A percentile compares a stretch with the other conserved stretches of the same genome.
These are phyloP conservation scores for Eupithecia centaureata DNA, from an alignment of 2,888 invertebrate species.

Conservation along the genomic window DNA sequence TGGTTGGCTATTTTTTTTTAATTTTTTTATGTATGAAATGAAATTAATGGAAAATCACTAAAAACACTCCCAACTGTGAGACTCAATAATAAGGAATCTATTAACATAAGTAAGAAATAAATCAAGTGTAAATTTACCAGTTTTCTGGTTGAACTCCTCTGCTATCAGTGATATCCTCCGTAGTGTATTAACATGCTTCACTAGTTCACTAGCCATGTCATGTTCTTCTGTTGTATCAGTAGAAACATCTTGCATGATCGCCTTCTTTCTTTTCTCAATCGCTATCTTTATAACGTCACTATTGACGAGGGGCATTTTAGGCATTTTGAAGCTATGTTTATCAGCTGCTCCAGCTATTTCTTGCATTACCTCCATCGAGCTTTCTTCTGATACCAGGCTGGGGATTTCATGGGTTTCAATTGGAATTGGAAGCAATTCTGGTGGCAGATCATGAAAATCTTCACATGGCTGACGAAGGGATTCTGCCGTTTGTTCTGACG, in stretches of 20 bases:
- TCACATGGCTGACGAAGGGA: no score
- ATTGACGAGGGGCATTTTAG: conserved; percentile 72
- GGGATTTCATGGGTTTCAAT: conserved; percentile 58
- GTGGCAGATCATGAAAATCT: conserved; percentile 68
- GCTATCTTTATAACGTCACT: conserved; percentile 68
- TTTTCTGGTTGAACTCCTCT: conserved; percentile 80
- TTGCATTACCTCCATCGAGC: conserved; percentile 16
- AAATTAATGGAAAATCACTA: neutral
- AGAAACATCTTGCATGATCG: conserved; percentile 58
- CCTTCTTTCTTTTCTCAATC: conserved; percentile 49
- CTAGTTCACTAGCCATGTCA: conserved; percentile 71
- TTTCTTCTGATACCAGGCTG: conserved; percentile 17
- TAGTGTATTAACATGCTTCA: conserved; percentile 69
- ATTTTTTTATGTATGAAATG: no score
- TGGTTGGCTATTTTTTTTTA: no score
- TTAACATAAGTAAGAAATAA: neutral
- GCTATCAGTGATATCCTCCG: conserved; percentile 76
- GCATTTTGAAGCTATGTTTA: conserved; percentile 60
- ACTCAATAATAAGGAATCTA: neutral
- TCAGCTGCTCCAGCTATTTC: conserved; percentile 40
- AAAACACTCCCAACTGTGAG: neutral
- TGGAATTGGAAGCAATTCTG: conserved; percentile 65
- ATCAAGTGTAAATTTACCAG: conserved; percentile 54
- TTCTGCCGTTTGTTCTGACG: conserved; percentile 57
- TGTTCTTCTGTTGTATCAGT: conserved; percentile 67